Percentiles rank a stretch among this genome's conserved stretches.
phyloP scores from a whole-genome alignment of 2,113 vertebrate species.

The Miniopterus natalensis region DNA sequence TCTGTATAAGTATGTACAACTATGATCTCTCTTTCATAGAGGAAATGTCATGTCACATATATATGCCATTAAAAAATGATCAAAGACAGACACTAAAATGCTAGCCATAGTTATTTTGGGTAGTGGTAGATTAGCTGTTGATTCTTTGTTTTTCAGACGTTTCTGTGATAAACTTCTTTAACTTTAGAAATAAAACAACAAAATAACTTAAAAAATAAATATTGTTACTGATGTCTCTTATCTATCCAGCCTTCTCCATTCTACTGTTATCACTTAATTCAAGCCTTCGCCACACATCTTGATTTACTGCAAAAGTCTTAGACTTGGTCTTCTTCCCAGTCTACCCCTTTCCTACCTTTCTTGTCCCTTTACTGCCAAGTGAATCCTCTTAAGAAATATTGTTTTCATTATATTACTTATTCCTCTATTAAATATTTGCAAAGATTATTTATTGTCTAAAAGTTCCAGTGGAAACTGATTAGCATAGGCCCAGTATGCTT shows the following conservation, averaged over 20 bases:
- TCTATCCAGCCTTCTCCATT: conserved; percentile 23
- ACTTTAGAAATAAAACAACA: not conserved
- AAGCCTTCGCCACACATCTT: not conserved
- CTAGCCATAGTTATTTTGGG: not conserved
- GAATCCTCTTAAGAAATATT: not conserved
- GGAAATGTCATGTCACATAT: not conserved
- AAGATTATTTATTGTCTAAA: conserved; percentile 7
- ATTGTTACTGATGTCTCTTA: not conserved
- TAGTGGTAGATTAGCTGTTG: not conserved
- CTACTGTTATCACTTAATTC: not conserved
- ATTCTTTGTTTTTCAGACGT: not conserved
- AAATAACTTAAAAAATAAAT: not conserved
- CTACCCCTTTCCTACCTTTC: not conserved
- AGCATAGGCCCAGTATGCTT: not conserved
- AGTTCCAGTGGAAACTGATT: conserved; percentile 16
- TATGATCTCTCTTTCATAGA: not conserved
- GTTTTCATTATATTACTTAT: conserved; percentile 9
- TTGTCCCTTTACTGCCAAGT: not conserved
- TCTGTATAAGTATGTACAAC: not conserved
- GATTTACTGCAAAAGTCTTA: conserved; percentile 5
- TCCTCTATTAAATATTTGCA: conserved; percentile 29
- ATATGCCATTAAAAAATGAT: not conserved
- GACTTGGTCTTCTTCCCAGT: not conserved
- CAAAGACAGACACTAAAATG: conserved; percentile 18
- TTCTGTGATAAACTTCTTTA: not conserved